phyloP scores from a whole-genome alignment of 2,113 vertebrate genomes.

The Machaerirhynchus nigripectus region DNA sequence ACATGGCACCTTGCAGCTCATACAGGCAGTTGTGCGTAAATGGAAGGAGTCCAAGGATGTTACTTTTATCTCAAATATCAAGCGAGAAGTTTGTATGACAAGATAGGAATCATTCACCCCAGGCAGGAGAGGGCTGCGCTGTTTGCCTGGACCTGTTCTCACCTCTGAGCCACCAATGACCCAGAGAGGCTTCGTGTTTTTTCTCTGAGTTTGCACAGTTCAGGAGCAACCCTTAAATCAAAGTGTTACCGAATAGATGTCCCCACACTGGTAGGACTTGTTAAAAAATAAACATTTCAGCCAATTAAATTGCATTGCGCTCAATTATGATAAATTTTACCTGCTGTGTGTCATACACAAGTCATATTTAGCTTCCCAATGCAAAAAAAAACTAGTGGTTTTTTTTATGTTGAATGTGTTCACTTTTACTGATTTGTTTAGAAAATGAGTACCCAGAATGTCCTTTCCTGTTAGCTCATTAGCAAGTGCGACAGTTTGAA shows the following conservation, averaged over 20 bases:
- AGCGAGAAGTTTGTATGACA: neutral
- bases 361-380: neutral
- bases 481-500: neutral
- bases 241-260: accelerated
- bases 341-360: neutral
- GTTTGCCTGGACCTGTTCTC: neutral
- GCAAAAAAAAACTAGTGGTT: neutral
- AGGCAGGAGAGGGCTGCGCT: neutral
- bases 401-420: neutral
- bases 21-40: neutral
- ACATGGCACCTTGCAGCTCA: neutral
- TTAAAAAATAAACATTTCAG: neutral
- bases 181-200: neutral
- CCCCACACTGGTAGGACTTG: neutral
- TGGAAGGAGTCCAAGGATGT: neutral
- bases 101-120: neutral
- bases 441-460: neutral
- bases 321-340: neutral
- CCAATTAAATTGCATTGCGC: neutral
- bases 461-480: neutral
- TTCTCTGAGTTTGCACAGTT: neutral
- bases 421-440: neutral
- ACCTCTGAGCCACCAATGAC: neutral
- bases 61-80: neutral
- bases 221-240: neutral